A percentile compares a stretch with the other conserved stretches of the same genome.
Evolutionary conservation across 2,888 invertebrate genomes (phyloP).

Genomic region (Tipula helvola): DNA sequence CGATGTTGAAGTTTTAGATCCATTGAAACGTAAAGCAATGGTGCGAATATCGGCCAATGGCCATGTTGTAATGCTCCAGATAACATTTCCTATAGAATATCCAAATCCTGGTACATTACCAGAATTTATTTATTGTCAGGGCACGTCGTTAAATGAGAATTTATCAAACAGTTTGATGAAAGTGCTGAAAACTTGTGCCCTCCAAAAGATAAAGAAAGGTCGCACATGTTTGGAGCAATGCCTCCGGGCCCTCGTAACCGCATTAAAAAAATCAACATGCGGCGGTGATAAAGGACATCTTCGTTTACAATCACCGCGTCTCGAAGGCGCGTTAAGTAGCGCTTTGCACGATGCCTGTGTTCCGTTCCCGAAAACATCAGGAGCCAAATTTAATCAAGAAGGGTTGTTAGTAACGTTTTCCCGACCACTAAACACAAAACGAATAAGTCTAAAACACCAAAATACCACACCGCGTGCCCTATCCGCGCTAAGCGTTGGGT

Average conservation of each 20-base stretch:
- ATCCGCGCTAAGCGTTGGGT: conserved; percentile 50
- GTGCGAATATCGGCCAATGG: conserved; percentile 32
- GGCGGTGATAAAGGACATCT: conserved; percentile 30
- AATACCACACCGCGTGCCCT: conserved; percentile 67
- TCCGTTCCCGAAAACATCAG: conserved; percentile 88
- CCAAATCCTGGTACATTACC: conserved; percentile 53
- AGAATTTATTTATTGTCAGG: conserved; percentile 53
- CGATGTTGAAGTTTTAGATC: conserved; percentile 41
- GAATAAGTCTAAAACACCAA: conserved; percentile 57
- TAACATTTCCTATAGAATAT: conserved; percentile 60
- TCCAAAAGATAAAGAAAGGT: conserved; percentile 71
- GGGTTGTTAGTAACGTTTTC: conserved; percentile 79
- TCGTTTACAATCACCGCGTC: conserved; percentile 31
- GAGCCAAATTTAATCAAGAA: conserved; percentile 82
- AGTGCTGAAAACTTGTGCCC: conserved; percentile 66
- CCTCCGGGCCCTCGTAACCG: conserved; percentile 54
- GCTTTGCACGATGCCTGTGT: conserved; percentile 60
- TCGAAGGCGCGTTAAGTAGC: conserved; percentile 32
- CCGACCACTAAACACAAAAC: conserved; percentile 53
- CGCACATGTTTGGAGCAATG: conserved; percentile 82
- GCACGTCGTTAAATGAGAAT: conserved; percentile 55
- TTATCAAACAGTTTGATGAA: conserved; percentile 64
- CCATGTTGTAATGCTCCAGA: conserved; percentile 41
- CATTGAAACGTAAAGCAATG: conserved; percentile 40
- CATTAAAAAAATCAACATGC: conserved; percentile 39